Evolutionary conservation across 1,140 invertebrate genomes (phyloP).

Genomic region (Rhagoletis pomonella): DNA sequence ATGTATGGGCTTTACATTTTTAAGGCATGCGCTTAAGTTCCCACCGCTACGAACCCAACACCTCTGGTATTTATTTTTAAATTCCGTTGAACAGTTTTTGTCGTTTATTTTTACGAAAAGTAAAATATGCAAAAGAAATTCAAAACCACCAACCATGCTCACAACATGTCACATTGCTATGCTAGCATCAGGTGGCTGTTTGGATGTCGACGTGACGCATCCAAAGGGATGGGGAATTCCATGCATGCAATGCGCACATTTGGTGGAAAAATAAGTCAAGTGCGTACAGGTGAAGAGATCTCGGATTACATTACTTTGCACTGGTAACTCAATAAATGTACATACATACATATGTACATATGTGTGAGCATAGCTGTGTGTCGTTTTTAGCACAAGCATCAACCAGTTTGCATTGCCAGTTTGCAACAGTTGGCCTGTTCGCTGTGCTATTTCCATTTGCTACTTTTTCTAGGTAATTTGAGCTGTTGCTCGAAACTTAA

Average conservation of each 20-base stretch:
- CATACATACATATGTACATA: too few species aligned
- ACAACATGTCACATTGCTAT: constrained; percentile 41
- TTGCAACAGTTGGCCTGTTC: constrained; percentile 47
- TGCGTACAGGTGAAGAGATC: constrained; percentile 43
- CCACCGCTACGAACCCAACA: constrained; percentile 27
- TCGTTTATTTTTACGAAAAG: not conserved
- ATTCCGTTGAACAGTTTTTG: not conserved
- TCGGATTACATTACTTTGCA: constrained; percentile 26
- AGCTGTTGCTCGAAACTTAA: constrained; percentile 5
- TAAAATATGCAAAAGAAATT: constrained; percentile 43
- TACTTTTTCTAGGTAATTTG: constrained; percentile 44
- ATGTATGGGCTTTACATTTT: not conserved
- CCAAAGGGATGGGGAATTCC: not conserved
- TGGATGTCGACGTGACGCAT: not conserved
- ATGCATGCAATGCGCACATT: not conserved
- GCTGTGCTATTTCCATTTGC: constrained; percentile 25
- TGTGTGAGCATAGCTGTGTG: not conserved
- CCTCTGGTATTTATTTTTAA: constrained; percentile 40
- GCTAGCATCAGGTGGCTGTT: constrained; percentile 1
- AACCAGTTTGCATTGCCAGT: too few species aligned
- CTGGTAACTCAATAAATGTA: not conserved
- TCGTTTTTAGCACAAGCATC: constrained; percentile 24
- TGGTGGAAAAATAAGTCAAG: constrained; percentile 49
- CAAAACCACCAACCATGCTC: not conserved
- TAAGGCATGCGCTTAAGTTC: constrained; percentile 21